A percentile compares a stretch with the other conserved stretches of the same genome.
phyloP scores from a whole-genome alignment of 2,113 vertebrate genomes.

The Microtus pennsylvanicus region DNA sequence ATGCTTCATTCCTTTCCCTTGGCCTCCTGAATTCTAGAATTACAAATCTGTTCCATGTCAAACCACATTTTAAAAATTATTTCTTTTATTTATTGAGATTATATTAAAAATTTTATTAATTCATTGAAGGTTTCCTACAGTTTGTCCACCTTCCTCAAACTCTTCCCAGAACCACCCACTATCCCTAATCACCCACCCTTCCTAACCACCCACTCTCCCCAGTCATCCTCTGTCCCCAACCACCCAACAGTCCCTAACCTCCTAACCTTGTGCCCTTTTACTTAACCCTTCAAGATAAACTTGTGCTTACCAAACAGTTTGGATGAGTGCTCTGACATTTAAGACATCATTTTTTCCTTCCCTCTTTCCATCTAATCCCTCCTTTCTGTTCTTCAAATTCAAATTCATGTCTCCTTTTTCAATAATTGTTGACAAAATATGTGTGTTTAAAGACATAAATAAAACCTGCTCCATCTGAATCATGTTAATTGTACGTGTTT shows the following conservation, averaged over 20 bases:
- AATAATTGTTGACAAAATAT: background rate
- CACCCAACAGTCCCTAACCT: too few species aligned
- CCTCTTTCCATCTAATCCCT: too few species aligned
- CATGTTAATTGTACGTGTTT: background rate
- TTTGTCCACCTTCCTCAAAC: background rate
- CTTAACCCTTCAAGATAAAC: background rate
- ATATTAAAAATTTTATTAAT: background rate
- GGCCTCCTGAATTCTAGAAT: too few species aligned
- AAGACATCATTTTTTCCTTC: background rate
- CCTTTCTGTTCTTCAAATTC: too few species aligned
- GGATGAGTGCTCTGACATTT: background rate
- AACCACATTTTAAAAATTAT: background rate
- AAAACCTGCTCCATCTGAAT: background rate
- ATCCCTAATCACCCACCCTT: too few species aligned
- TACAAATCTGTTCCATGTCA: background rate
- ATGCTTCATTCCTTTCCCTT: background rate
- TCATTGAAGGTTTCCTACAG: background rate
- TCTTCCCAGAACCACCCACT: background rate
- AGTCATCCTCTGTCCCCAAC: too few species aligned
- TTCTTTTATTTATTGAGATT: background rate
- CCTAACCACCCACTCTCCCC: too few species aligned
- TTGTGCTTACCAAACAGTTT: background rate
- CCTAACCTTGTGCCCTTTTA: background rate
- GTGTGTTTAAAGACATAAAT: background rate
- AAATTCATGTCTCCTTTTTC: too few species aligned